Percentiles rank a stretch among this genome's conserved stretches.
Conservation (phyloP, 2,888 invertebrate genomes). For the Ichneumoninae sp. region DNA sequence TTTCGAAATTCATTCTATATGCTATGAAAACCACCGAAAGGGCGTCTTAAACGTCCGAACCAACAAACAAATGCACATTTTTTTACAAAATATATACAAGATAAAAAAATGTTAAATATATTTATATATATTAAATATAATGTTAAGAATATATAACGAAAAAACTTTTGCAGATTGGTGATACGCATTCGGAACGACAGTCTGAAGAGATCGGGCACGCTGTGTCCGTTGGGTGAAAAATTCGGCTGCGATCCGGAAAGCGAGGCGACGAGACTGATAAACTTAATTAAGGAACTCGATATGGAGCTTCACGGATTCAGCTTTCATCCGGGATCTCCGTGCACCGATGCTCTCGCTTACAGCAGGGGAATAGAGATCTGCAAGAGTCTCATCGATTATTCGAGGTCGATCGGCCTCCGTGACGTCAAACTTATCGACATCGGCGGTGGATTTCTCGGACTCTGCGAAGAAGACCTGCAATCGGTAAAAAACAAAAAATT, state of each 20-base stretch:
- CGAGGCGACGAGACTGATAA: constrained; percentile 76
- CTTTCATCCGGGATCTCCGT: constrained; percentile 80
- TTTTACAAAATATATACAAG: too few relatives aligned
- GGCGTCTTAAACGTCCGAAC: too few relatives aligned
- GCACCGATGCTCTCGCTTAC: constrained; percentile 84
- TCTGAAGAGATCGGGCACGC: too few relatives aligned
- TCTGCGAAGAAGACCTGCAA: constrained; percentile 82
- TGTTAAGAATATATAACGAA: too few relatives aligned
- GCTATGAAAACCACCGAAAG: too few relatives aligned
- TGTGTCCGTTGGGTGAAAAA: constrained; percentile 74
- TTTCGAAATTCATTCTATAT: too few relatives aligned
- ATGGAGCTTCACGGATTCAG: constrained; percentile 80
- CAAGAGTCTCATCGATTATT: constrained; percentile 85
- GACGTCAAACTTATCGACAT: constrained; percentile 86
- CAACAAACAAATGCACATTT: too few relatives aligned
- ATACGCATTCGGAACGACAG: constrained; percentile 79
- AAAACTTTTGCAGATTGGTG: constrained; percentile 71
- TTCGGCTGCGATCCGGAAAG: constrained; percentile 78
- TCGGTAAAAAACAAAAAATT: constrained; percentile 77
- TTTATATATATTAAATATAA: too few relatives aligned
- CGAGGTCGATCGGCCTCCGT: constrained; percentile 84
- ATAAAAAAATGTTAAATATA: too few relatives aligned
- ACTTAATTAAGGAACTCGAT: constrained; percentile 73
- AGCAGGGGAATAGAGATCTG: constrained; percentile 85
- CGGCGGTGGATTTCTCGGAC: constrained; percentile 87